Evolutionary conservation across 2,797 vertebrate genomes (phyloP).

Genomic region (Myotis planiceps): DNA sequence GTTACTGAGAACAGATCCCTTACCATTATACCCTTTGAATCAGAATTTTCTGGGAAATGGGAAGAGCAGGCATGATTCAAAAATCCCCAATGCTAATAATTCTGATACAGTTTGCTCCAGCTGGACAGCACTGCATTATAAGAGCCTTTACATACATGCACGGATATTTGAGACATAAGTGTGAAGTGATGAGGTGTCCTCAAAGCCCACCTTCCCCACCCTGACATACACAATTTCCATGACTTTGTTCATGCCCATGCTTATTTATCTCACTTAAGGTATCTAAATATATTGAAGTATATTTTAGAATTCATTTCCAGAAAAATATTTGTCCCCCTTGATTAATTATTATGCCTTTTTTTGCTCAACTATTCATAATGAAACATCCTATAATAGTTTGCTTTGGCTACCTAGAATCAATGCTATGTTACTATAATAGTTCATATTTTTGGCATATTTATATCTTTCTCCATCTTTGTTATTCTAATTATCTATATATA

Average conservation of each 20-base stretch:
- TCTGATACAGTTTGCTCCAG: neutral
- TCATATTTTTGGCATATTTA: neutral
- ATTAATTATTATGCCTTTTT: neutral
- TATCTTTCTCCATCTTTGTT: neutral
- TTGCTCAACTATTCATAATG: neutral
- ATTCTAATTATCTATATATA: constrained; percentile 10
- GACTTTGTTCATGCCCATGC: neutral
- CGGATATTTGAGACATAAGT: neutral
- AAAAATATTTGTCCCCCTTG: neutral
- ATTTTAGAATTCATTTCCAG: neutral
- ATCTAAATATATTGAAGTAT: neutral
- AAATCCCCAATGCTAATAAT: neutral
- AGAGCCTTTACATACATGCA: neutral
- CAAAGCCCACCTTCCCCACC: neutral
- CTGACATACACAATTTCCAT: neutral
- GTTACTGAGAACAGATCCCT: neutral
- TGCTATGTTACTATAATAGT: neutral
- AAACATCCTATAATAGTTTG: neutral
- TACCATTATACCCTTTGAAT: neutral
- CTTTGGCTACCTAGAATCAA: constrained; percentile 3
- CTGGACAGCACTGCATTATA: neutral
- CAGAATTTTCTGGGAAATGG: neutral
- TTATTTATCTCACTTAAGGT: neutral
- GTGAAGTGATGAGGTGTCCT: neutral
- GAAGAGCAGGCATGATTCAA: neutral